Evolutionary conservation across 2,113 vertebrate genomes (phyloP).

Genomic region (Romanogobio albipinnatus): DNA sequence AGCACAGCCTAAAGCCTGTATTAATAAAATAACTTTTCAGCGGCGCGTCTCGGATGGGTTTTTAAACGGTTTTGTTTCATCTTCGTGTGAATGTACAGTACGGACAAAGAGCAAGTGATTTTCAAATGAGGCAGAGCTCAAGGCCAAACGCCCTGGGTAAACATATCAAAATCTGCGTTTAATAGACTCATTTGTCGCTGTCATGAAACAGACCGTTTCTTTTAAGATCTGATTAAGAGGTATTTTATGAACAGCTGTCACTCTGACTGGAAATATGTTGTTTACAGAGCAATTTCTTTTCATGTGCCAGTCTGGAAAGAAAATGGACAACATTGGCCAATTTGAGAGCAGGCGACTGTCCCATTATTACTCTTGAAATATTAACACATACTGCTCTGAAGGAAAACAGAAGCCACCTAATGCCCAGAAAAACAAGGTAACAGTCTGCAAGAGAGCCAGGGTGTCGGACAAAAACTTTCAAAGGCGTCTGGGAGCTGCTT

Average conservation of each 20-base stretch:
- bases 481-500: not conserved
- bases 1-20: not conserved
- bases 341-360: constrained; percentile 63
- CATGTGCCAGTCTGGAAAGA: constrained; percentile 65
- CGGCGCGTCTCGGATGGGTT: not conserved
- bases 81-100: not conserved
- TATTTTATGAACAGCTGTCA: constrained; percentile 56
- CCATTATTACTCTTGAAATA: constrained; percentile 59
- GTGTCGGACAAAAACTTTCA: constrained; percentile 46
- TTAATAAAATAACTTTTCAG: constrained; percentile 22
- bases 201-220: constrained; percentile 61
- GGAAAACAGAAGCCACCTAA: constrained; percentile 61
- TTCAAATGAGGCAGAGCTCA: constrained; percentile 34
- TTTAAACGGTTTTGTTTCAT: constrained; percentile 34
- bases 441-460: not conserved
- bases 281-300: constrained; percentile 53
- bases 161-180: constrained; percentile 49
- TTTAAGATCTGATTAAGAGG: constrained; percentile 59
- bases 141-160: constrained; percentile 12
- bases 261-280: constrained; percentile 49
- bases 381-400: constrained; percentile 63
- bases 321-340: constrained; percentile 58
- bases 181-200: constrained; percentile 55
- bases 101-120: constrained; percentile 30
- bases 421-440: constrained; percentile 73